Evolutionary conservation across 2,888 invertebrate genomes (phyloP).

Genomic region (Oscheius myriophilus): DNA sequence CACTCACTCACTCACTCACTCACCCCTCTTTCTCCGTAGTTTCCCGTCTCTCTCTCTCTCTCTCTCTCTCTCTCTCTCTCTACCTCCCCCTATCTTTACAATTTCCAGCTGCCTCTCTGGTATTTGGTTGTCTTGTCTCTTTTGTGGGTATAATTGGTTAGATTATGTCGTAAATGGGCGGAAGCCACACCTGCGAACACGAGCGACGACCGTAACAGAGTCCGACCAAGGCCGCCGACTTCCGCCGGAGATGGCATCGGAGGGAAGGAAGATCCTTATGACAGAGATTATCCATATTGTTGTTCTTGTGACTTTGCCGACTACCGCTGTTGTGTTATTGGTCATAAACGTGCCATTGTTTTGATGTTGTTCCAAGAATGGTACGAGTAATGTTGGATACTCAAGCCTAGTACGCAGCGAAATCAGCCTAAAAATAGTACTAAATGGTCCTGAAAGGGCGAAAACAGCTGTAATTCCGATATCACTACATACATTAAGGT

Average conservation of each 20-base stretch:
- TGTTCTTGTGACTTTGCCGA: too few relatives aligned
- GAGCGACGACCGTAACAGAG: neutral
- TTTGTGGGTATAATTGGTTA: slow-evolving; percentile 18
- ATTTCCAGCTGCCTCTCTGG: neutral
- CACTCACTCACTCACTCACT: neutral
- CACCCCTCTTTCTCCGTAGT: neutral
- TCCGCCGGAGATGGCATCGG: slow-evolving; percentile 1
- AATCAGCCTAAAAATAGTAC: too few relatives aligned
- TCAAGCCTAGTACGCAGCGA: too few relatives aligned
- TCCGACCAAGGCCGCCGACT: slow-evolving; percentile 19
- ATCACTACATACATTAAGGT: too few relatives aligned
- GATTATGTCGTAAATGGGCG: slow-evolving; percentile 31
- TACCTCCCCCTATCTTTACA: neutral
- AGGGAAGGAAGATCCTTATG: neutral
- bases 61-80: slow-evolving; percentile 1
- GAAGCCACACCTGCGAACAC: slow-evolving; percentile 31
- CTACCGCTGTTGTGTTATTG: too few relatives aligned
- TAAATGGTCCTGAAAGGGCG: too few relatives aligned
- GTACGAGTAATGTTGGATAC: too few relatives aligned
- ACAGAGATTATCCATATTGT: too few relatives aligned
- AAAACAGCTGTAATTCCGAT: too few relatives aligned
- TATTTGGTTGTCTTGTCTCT: neutral
- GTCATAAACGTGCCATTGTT: too few relatives aligned
- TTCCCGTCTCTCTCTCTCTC: neutral
- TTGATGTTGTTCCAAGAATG: too few relatives aligned